Evolutionary conservation across 92 coral and sea anemone genomes (phyloP).

Genomic region (Palythoa grandiflora): DNA sequence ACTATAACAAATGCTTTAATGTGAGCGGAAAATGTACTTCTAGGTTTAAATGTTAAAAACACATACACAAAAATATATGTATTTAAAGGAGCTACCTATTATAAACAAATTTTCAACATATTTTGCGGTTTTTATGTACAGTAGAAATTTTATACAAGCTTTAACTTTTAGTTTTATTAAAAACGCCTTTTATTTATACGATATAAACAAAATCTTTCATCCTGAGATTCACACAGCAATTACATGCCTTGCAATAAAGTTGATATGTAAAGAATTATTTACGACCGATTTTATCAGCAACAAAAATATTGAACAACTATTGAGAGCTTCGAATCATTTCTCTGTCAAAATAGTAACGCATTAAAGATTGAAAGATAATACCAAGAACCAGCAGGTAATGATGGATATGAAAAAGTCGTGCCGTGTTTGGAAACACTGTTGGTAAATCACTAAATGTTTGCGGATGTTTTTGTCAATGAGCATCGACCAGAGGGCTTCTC

Average conservation of each 20-base stretch:
- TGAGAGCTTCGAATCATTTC: neutral
- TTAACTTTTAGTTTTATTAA: neutral
- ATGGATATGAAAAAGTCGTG: neutral
- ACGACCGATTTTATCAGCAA: constrained; percentile 18
- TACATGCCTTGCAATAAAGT: neutral
- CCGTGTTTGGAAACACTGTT: neutral
- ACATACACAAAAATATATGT: neutral
- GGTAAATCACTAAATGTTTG: neutral
- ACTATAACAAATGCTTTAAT: neutral
- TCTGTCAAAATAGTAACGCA: constrained; percentile 33
- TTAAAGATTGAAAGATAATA: constrained; percentile 37
- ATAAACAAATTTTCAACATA: neutral
- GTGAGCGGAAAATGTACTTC: neutral
- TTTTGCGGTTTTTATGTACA: neutral
- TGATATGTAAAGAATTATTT: neutral
- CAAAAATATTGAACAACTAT: constrained; percentile 13
- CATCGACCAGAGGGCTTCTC: constrained; percentile 10
- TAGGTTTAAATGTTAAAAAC: neutral
- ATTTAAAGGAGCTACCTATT: neutral
- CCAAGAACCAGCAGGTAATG: constrained; percentile 16
- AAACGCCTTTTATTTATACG: neutral
- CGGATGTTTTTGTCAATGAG: constrained; percentile 29
- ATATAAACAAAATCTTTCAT: neutral
- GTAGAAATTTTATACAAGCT: neutral
- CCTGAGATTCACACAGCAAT: neutral